These are phyloP conservation scores for Momotus momota DNA, from an alignment of 2,797 vertebrate species.

Conservation along the genomic window DNA sequence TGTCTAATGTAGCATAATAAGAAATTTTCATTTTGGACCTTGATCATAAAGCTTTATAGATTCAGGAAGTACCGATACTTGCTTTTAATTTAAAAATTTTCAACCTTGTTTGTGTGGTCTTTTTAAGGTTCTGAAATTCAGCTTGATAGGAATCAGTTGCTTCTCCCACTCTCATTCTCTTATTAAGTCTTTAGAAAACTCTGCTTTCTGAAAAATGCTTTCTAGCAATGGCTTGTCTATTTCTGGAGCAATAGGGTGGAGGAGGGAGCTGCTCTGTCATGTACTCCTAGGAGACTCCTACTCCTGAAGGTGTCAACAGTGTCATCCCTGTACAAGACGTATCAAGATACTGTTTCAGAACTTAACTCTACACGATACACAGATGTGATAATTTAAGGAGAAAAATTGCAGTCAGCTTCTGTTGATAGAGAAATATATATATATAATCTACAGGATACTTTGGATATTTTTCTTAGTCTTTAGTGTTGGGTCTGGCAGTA, in stretches of 20 bases:
- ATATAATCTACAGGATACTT: not conserved
- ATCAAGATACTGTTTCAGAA: not conserved
- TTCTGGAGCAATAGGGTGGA: constrained; percentile 63
- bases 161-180: not conserved
- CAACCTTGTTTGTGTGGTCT: not conserved
- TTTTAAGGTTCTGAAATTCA: not conserved
- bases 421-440: not conserved
- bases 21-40: not conserved
- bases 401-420: not conserved
- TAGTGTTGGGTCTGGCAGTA: not conserved
- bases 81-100: not conserved
- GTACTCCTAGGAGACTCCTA: constrained; percentile 67
- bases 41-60: not conserved
- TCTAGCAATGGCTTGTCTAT: constrained; percentile 66
- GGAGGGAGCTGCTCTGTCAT: constrained; percentile 64
- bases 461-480: not conserved
- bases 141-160: not conserved
- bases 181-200: constrained; percentile 44
- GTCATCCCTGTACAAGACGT: constrained; percentile 1
- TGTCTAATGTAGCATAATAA: not conserved
- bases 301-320: constrained; percentile 60
- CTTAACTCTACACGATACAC: not conserved
- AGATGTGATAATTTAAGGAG: not conserved
- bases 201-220: constrained; percentile 58
- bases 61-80: not conserved